Conservation (phyloP, 2,113 vertebrate species). For the Bambusicola thoracicus region DNA sequence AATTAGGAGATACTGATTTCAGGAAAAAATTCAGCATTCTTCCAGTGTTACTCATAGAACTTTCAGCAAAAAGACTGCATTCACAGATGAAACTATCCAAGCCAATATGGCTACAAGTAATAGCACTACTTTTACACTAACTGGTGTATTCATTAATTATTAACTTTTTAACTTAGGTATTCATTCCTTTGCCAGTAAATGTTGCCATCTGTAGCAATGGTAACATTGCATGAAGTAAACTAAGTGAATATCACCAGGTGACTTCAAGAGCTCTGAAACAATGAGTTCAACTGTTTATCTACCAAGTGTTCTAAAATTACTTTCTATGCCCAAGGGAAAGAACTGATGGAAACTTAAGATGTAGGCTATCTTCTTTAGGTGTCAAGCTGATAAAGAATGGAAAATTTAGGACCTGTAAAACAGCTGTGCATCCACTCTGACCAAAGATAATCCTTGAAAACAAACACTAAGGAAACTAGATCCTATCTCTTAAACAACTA, state of each 20-base stretch:
- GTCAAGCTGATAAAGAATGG: conserved; percentile 60
- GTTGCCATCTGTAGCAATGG: not conserved
- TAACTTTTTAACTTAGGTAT: no score
- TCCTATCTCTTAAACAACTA: conserved; percentile 26
- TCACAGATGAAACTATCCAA: not conserved
- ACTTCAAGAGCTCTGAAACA: not conserved
- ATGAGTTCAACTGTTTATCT: not conserved
- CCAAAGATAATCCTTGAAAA: conserved; percentile 49
- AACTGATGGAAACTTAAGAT: conserved; percentile 23
- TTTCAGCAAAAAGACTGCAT: not conserved
- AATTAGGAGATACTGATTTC: not conserved
- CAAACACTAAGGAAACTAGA: conserved; percentile 53
- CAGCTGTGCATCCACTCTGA: not conserved
- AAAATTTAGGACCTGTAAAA: conserved; percentile 57
- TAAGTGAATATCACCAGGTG: not conserved
- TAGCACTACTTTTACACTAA: not conserved
- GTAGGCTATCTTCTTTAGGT: not conserved
- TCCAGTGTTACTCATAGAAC: not conserved
- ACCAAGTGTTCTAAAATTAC: conserved; percentile 33
- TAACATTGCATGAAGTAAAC: not conserved
- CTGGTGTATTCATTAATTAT: no score
- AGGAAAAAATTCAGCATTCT: not conserved
- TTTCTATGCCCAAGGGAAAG: not conserved
- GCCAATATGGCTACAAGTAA: not conserved
- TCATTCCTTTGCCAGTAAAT: not conserved